Evolutionary conservation across 2,113 vertebrate species (phyloP).

Genomic region (Pomatorhinus ruficollis): DNA sequence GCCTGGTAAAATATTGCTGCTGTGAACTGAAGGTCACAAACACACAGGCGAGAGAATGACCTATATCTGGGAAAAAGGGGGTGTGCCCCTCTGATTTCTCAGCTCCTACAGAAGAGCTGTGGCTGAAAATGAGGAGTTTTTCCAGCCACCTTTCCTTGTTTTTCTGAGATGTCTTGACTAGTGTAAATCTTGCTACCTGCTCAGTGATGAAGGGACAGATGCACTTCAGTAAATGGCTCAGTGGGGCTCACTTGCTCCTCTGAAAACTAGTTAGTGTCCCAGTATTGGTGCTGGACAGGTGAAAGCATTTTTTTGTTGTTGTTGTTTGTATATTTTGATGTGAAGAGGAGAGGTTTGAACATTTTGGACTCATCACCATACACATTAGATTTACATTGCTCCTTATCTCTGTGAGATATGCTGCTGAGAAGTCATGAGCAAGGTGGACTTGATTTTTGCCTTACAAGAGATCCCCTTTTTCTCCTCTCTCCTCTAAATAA

Average conservation of each 20-base stretch:
- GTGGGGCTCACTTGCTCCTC: neutral
- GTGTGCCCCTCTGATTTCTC: neutral
- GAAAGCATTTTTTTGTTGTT: no score
- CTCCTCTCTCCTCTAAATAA: neutral
- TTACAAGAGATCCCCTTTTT: neutral
- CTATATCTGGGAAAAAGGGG: neutral
- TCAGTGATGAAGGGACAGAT: neutral
- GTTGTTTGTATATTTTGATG: neutral
- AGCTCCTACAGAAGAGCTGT: neutral
- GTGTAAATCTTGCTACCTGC: neutral
- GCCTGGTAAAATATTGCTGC: neutral
- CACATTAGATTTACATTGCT: neutral
- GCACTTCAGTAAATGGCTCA: neutral
- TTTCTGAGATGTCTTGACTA: neutral
- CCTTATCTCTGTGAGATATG: neutral
- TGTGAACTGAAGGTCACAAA: neutral
- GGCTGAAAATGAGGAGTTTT: neutral
- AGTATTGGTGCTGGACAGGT: neutral
- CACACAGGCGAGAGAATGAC: fast-evolving
- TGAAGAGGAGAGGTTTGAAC: neutral
- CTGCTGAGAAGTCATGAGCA: neutral
- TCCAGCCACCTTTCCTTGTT: neutral
- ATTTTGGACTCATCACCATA: neutral
- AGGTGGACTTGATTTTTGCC: neutral
- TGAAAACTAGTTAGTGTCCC: neutral